A percentile compares a stretch with the other conserved stretches of the same genome.
These are phyloP conservation scores for Nibea coibor DNA, from an alignment of 2,113 vertebrate genomes.

Conservation along the genomic window DNA sequence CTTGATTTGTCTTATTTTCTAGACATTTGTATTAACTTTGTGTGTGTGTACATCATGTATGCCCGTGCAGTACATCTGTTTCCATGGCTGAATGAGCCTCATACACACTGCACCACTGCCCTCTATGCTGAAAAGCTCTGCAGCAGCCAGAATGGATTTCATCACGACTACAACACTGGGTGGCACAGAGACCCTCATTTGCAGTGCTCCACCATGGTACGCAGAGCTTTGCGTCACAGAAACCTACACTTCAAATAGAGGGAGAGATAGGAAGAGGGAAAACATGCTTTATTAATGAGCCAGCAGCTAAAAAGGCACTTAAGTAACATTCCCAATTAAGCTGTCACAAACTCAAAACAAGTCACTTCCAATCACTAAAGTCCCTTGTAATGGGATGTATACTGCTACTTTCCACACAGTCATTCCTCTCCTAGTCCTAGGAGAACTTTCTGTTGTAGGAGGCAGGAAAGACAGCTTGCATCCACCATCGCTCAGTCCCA, in stretches of 20 bases:
- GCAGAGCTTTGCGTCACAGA: constrained; percentile 34
- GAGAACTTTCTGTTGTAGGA: constrained; percentile 46
- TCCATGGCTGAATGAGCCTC: constrained; percentile 38
- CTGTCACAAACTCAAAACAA: constrained; percentile 34
- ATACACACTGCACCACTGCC: constrained; percentile 62
- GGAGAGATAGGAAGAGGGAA: constrained; percentile 5
- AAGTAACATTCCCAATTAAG: constrained; percentile 38
- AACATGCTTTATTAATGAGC: constrained; percentile 54
- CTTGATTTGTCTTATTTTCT: constrained; percentile 37
- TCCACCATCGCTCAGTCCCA: constrained; percentile 61
- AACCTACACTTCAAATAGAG: constrained; percentile 35
- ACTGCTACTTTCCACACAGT: constrained; percentile 6
- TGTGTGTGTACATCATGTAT: not conserved
- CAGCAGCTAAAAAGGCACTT: constrained; percentile 27
- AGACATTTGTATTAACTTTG: not conserved
- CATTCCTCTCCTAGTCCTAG: constrained; percentile 15
- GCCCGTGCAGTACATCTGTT: constrained; percentile 40
- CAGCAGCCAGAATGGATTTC: constrained; percentile 63
- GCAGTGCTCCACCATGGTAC: constrained; percentile 29
- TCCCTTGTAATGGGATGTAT: constrained; percentile 14
- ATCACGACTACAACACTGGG: constrained; percentile 50
- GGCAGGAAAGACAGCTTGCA: constrained; percentile 58
- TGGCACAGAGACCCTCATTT: constrained; percentile 45
- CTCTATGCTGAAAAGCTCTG: constrained; percentile 64
- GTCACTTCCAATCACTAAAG: constrained; percentile 25